A percentile compares a stretch with the other conserved stretches of the same genome.
Evolutionary conservation across 1,140 invertebrate species (phyloP).

Genomic region (Tetramorium parvispinum): DNA sequence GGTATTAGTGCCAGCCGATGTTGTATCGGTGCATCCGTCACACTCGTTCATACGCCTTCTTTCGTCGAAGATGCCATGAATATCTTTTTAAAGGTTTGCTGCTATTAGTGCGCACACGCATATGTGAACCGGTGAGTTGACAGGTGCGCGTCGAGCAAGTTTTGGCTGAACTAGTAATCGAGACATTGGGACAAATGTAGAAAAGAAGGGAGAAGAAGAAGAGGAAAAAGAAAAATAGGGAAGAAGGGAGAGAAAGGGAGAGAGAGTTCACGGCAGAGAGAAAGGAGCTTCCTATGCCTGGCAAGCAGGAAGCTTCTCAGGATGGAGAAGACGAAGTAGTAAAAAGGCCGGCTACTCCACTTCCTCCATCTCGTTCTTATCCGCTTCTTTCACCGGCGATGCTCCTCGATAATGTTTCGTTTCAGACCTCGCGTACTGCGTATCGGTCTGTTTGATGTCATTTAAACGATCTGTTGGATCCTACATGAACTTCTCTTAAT

Average conservation of each 20-base stretch:
- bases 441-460: neutral
- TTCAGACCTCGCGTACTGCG: neutral
- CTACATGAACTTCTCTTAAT: too few species aligned
- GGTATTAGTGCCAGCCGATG: conserved; percentile 36
- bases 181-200: neutral
- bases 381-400: neutral
- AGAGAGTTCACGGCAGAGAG: neutral
- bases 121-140: conserved; percentile 45
- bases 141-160: conserved; percentile 16
- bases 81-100: neutral
- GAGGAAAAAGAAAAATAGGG: neutral
- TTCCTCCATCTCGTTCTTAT: neutral
- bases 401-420: neutral
- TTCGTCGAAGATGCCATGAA: neutral
- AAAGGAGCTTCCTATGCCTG: neutral
- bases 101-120: neutral
- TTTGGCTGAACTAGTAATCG: neutral
- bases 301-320: conserved; percentile 30
- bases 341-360: neutral
- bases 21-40: neutral
- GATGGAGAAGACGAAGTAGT: conserved; percentile 59
- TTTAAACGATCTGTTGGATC: neutral
- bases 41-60: conserved; percentile 5
- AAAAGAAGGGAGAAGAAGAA: neutral
- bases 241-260: neutral